Percentiles rank a stretch among this genome's conserved stretches.
Evolutionary conservation across 1,140 invertebrate species (phyloP).

Genomic region (Megalopta genalis): DNA sequence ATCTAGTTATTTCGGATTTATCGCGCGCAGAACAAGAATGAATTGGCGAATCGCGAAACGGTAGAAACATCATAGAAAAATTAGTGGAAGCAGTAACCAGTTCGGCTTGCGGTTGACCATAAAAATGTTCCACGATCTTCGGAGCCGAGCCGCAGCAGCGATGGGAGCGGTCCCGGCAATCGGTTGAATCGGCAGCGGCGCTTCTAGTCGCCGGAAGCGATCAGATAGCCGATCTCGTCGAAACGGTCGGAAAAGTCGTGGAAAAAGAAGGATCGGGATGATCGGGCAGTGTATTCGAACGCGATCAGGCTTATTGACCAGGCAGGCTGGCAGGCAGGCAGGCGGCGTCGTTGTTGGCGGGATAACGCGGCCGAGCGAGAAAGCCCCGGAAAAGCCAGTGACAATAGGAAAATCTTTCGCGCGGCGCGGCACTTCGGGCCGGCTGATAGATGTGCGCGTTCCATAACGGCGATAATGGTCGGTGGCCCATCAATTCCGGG

Average conservation of each 20-base stretch:
- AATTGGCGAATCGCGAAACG: too few species aligned
- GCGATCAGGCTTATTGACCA: slow-evolving; percentile 26
- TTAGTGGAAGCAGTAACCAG: too few species aligned
- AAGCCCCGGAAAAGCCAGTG: slow-evolving; percentile 37
- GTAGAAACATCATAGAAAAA: too few species aligned
- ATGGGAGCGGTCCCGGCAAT: too few species aligned
- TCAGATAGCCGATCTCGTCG: not conserved
- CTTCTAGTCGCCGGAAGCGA: not conserved
- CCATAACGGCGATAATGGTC: slow-evolving; percentile 65
- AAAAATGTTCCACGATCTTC: too few species aligned
- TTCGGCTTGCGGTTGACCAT: too few species aligned
- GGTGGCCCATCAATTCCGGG: slow-evolving; percentile 59
- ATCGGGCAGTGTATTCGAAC: not conserved
- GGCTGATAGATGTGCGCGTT: slow-evolving; percentile 57
- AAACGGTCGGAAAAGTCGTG: not conserved
- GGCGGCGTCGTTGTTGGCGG: not conserved
- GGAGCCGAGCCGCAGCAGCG: too few species aligned
- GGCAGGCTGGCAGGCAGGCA: too few species aligned
- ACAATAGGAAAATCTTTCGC: slow-evolving; percentile 50
- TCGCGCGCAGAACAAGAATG: too few species aligned
- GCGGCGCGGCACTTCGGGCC: slow-evolving; percentile 27
- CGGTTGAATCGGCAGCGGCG: too few species aligned
- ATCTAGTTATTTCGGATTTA: too few species aligned
- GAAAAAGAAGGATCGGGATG: not conserved
- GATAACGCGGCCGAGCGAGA: slow-evolving; percentile 12